phyloP scores from a whole-genome alignment of 2,113 vertebrate species.

The Gadus macrocephalus region DNA sequence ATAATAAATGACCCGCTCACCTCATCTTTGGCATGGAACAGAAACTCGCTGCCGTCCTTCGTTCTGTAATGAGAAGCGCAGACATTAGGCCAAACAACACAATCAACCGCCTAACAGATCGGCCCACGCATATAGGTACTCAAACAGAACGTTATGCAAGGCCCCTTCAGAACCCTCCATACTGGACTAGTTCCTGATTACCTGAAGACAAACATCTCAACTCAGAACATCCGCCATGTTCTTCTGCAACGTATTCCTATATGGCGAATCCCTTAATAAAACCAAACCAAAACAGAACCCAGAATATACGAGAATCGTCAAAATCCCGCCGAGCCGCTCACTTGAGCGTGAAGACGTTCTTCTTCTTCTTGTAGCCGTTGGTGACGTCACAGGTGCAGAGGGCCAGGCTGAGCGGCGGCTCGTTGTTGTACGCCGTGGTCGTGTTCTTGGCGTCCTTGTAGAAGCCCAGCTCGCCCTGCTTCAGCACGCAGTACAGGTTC shows the following conservation, averaged over 20 bases:
- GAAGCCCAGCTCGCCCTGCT: conserved; percentile 90
- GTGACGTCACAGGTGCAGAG: conserved; percentile 83
- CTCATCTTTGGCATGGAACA: conserved; percentile 93
- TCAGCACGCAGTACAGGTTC: conserved; percentile 90
- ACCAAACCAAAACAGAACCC: no score
- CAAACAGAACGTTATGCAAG: no score
- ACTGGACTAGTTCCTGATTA: no score
- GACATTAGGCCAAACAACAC: not conserved
- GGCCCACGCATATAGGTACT: no score
- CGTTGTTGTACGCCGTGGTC: conserved; percentile 77
- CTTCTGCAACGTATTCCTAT: no score
- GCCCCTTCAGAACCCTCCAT: no score
- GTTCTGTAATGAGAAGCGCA: conserved; percentile 70
- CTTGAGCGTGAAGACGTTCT: conserved; percentile 95
- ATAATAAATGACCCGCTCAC: conserved; percentile 58
- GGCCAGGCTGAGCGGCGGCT: conserved; percentile 82
- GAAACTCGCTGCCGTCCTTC: conserved; percentile 86
- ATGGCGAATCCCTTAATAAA: no score
- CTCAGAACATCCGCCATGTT: no score
- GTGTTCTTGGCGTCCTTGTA: conserved; percentile 90
- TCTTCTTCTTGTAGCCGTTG: conserved; percentile 95
- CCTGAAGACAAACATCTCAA: no score
- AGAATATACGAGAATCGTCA: not conserved
- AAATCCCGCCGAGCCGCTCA: conserved; percentile 49
- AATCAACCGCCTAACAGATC: no score